Conservation (phyloP, 2,888 invertebrate species). For the Caenorhabditis imperialis region DNA sequence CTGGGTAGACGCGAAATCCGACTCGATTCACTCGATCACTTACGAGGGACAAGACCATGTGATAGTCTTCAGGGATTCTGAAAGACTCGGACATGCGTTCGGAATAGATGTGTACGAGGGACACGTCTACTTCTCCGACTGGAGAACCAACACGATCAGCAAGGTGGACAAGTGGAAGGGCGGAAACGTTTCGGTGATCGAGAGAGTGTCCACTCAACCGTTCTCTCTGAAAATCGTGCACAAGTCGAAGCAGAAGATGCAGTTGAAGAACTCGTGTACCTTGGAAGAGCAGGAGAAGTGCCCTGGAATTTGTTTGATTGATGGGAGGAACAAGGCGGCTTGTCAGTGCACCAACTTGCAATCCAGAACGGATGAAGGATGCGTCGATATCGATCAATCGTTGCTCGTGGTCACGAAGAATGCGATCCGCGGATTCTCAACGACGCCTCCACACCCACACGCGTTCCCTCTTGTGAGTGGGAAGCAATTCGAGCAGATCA, state of each 20-base stretch:
- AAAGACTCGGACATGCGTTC: constrained; percentile 87
- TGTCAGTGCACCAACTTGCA: constrained; percentile 44
- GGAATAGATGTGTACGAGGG: constrained; percentile 89
- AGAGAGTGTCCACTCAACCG: constrained; percentile 89
- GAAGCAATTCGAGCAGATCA: constrained; percentile 29
- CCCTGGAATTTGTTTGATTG: constrained; percentile 38
- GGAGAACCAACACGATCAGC: constrained; percentile 89
- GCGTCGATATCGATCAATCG: constrained; percentile 17
- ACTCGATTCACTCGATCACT: constrained; percentile 88
- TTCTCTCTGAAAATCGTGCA: constrained; percentile 91
- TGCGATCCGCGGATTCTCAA: constrained; percentile 24
- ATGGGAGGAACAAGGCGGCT: constrained; percentile 33
- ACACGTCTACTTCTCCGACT: constrained; percentile 94
- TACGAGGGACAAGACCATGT: constrained; percentile 87
- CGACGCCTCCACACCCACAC: constrained; percentile 23
- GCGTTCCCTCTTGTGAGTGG: constrained; percentile 40
- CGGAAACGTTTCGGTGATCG: constrained; percentile 84
- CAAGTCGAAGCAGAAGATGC: constrained; percentile 85
- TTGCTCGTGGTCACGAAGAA: constrained; percentile 33
- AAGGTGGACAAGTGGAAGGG: constrained; percentile 88
- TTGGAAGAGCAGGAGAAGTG: constrained; percentile 39
- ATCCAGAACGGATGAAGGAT: constrained; percentile 19
- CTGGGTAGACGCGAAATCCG: constrained; percentile 81
- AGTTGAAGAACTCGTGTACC: constrained; percentile 76
- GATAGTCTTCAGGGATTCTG: constrained; percentile 85